These are phyloP conservation scores for Crypturellus undulatus DNA, from an alignment of 2,113 vertebrate species.

Conservation along the genomic window DNA sequence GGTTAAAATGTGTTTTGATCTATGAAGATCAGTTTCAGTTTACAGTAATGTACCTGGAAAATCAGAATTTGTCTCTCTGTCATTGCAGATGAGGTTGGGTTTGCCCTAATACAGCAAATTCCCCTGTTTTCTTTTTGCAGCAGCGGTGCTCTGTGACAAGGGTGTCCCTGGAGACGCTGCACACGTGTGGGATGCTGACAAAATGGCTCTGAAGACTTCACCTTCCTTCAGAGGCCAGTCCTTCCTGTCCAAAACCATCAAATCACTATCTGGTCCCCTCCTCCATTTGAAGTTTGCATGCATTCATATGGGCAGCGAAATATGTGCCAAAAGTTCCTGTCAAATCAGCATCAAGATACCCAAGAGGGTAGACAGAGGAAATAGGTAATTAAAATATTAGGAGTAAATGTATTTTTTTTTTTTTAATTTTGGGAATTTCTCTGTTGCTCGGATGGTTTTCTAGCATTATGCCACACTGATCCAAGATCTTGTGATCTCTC, in stretches of 20 bases:
- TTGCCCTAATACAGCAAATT: background rate
- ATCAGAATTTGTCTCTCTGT: background rate
- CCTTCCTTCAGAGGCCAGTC: background rate
- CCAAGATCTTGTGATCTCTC: background rate
- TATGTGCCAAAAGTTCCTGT: background rate
- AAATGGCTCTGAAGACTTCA: background rate
- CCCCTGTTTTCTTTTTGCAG: background rate
- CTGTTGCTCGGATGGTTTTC: background rate
- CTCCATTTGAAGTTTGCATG: background rate
- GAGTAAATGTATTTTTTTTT: background rate
- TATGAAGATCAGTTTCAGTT: background rate
- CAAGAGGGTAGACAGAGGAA: background rate
- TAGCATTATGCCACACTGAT: background rate
- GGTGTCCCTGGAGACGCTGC: background rate
- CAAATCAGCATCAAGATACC: background rate
- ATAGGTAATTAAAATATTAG: background rate
- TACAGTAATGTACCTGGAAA: background rate
- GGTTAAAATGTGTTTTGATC: background rate
- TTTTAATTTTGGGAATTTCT: background rate
- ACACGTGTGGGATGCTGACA: background rate
- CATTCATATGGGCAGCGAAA: background rate
- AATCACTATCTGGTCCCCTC: background rate
- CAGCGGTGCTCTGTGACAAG: background rate
- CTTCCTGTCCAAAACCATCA: background rate
- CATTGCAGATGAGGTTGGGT: background rate